phyloP scores from a whole-genome alignment of 2,888 invertebrate species.

The Buathra laborator region DNA sequence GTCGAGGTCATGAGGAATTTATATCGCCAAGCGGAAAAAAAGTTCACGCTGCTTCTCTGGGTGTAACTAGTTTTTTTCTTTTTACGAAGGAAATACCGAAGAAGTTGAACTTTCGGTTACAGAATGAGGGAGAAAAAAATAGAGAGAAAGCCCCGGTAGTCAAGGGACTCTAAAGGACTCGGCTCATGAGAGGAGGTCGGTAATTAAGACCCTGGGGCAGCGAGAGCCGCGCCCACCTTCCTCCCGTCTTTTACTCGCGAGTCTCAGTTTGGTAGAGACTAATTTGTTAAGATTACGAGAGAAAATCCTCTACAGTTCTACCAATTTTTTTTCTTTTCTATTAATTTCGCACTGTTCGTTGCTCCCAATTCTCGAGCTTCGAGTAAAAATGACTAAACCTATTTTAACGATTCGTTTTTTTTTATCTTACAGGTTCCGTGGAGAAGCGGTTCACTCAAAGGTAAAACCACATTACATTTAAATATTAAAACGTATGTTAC shows the following conservation, averaged over 20 bases:
- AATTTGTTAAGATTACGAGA: conserved; percentile 77
- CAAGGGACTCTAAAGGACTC: conserved; percentile 49
- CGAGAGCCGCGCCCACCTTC: background rate
- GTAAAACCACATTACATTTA: conserved; percentile 20
- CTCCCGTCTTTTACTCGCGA: background rate
- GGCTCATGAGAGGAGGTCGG: conserved; percentile 42
- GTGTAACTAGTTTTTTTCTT: conserved; percentile 19
- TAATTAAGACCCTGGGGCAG: conserved; percentile 72
- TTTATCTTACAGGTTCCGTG: conserved; percentile 39
- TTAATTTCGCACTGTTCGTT: conserved; percentile 33
- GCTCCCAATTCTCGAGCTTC: conserved; percentile 25
- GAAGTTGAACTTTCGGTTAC: conserved; percentile 58
- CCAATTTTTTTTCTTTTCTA: conserved; percentile 53
- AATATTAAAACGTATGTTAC: too few species aligned
- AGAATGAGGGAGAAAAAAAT: conserved; percentile 42
- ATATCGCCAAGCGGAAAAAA: conserved; percentile 38
- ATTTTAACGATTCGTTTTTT: conserved; percentile 24
- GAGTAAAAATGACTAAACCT: conserved; percentile 5
- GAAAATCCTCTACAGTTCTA: conserved; percentile 70
- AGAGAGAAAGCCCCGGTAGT: conserved; percentile 22
- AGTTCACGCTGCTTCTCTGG: background rate
- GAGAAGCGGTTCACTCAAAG: conserved; percentile 31
- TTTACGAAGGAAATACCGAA: conserved; percentile 37
- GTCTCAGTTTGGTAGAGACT: conserved; percentile 63
- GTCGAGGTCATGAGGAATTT: conserved; percentile 9